Percentiles rank a stretch among this genome's conserved stretches.
These are phyloP conservation scores for Abramis brama DNA, from an alignment of 2,113 vertebrate genomes.

Conservation along the genomic window DNA sequence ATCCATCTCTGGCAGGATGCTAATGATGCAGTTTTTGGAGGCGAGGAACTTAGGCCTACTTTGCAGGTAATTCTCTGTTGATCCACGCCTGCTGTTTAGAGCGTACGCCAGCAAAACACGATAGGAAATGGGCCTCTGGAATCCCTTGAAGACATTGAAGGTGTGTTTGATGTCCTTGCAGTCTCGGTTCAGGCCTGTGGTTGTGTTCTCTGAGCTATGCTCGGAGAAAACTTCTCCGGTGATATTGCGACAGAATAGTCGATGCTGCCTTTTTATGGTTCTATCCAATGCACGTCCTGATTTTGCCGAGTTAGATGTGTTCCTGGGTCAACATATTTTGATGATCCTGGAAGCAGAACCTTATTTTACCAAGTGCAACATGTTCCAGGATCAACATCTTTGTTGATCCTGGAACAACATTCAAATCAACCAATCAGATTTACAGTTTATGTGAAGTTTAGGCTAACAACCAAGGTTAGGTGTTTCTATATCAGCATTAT, in stretches of 20 bases:
- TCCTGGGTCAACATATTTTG: too few species aligned
- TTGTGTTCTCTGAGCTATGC: slow-evolving; percentile 67
- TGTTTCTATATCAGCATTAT: too few species aligned
- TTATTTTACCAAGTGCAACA: too few species aligned
- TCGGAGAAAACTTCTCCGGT: slow-evolving; percentile 51
- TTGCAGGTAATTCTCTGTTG: slow-evolving; percentile 66
- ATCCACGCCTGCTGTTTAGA: slow-evolving; percentile 62
- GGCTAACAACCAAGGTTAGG: too few species aligned
- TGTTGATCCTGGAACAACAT: too few species aligned
- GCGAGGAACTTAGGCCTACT: slow-evolving; percentile 61
- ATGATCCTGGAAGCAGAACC: too few species aligned
- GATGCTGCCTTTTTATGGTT: slow-evolving; percentile 32
- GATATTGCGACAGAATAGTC: slow-evolving; percentile 41
- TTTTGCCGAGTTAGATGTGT: too few species aligned
- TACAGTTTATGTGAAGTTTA: too few species aligned
- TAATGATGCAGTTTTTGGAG: slow-evolving; percentile 74
- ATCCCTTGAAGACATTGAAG: slow-evolving; percentile 61
- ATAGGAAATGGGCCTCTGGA: slow-evolving; percentile 55
- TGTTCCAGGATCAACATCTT: too few species aligned
- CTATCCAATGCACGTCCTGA: slow-evolving; percentile 28
- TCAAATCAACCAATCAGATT: too few species aligned
- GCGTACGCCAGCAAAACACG: slow-evolving; percentile 61
- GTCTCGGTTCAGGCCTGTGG: slow-evolving; percentile 60
- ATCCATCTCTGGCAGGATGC: slow-evolving; percentile 79
- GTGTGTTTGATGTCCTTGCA: slow-evolving; percentile 71